phyloP scores from a whole-genome alignment of 2,797 vertebrate genomes.

The Pyrocephalus nanus region DNA sequence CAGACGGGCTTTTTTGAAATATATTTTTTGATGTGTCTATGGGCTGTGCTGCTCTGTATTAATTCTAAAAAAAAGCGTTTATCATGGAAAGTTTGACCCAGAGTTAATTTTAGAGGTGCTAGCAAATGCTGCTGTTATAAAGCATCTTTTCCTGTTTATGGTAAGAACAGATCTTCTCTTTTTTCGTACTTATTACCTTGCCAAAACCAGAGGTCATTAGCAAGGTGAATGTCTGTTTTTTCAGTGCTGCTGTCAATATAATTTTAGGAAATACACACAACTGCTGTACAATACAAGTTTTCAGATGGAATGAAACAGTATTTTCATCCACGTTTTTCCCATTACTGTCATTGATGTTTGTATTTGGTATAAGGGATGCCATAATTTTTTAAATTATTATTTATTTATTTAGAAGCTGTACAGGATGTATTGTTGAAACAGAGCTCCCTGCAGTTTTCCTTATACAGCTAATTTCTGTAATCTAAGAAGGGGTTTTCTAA shows the following conservation, averaged over 20 bases:
- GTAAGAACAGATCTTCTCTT: conserved; percentile 33
- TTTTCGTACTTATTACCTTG: neutral
- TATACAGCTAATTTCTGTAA: neutral
- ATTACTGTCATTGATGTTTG: neutral
- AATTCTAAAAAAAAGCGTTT: conserved; percentile 22
- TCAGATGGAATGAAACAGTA: neutral
- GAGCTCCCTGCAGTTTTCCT: neutral
- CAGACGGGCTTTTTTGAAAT: conserved; percentile 10
- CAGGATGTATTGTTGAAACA: neutral
- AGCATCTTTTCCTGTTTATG: conserved; percentile 52
- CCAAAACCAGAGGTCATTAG: conserved; percentile 38
- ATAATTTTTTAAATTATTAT: neutral
- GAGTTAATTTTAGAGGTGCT: conserved; percentile 58
- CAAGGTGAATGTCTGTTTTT: conserved; percentile 39
- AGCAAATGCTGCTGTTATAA: conserved; percentile 25
- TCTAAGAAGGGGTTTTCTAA: neutral
- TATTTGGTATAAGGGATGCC: neutral
- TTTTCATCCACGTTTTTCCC: neutral
- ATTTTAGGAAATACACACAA: neutral
- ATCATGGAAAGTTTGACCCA: conserved; percentile 28
- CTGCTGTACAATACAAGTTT: neutral
- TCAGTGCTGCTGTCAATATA: neutral
- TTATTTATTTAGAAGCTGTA: neutral
- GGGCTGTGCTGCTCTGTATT: conserved; percentile 8
- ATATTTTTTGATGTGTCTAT: neutral